Evolutionary conservation across 2,797 vertebrate species (phyloP).

Genomic region (Darevskia nairensis): DNA sequence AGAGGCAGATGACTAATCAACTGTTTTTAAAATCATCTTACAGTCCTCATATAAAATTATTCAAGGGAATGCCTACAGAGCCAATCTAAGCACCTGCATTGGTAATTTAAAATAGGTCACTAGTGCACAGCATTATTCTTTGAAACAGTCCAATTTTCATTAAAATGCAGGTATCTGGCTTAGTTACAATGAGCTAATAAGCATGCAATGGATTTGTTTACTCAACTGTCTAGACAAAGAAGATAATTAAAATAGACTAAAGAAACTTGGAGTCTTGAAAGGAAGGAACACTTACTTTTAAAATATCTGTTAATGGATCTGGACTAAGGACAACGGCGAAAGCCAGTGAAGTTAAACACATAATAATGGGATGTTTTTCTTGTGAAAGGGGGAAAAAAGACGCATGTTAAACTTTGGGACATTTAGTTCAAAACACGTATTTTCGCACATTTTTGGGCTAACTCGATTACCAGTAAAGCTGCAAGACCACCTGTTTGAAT

Average conservation of each 20-base stretch:
- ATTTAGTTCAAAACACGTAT: too few species aligned
- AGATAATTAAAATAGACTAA: background rate
- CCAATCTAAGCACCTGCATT: background rate
- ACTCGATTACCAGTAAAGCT: too few species aligned
- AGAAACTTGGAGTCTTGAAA: background rate
- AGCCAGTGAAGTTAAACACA: background rate
- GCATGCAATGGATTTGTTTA: slow-evolving; percentile 15
- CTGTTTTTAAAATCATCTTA: background rate
- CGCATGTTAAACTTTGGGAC: background rate
- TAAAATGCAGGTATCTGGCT: slow-evolving; percentile 12
- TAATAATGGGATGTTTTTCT: background rate
- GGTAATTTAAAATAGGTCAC: slow-evolving; percentile 13
- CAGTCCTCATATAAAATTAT: background rate
- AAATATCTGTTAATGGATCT: background rate
- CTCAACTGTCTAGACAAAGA: slow-evolving; percentile 7
- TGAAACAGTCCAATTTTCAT: slow-evolving; percentile 18
- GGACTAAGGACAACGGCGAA: background rate
- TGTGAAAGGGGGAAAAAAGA: background rate
- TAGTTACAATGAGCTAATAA: slow-evolving; percentile 15
- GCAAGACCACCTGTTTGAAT: too few species aligned
- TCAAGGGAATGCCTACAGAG: background rate
- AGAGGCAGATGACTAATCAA: background rate
- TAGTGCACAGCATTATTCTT: background rate
- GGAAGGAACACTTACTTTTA: slow-evolving; percentile 3
- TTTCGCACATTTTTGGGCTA: too few species aligned